phyloP scores from a whole-genome alignment of 2,888 invertebrate species.

The Alviniconcha strummeri region DNA sequence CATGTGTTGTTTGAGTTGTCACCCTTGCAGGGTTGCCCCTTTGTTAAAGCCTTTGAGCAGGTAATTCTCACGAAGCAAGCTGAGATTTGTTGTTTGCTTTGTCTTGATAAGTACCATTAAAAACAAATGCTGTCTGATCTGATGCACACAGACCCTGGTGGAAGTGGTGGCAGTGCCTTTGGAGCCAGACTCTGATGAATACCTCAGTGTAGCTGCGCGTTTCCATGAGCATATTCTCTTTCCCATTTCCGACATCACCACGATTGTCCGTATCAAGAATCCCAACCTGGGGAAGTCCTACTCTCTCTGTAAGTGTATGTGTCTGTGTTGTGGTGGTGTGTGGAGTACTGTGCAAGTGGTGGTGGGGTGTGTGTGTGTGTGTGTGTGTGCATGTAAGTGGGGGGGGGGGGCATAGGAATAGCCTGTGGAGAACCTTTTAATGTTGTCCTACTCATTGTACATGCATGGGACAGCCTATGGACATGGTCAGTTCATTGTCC shows the following conservation, averaged over 20 bases:
- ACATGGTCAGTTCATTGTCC: conserved; percentile 54
- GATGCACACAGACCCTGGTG: conserved; percentile 22
- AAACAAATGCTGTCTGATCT: too few relatives aligned
- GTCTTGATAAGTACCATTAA: too few relatives aligned
- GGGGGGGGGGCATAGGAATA: conserved; percentile 56
- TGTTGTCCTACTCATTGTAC: too few relatives aligned
- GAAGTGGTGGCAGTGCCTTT: conserved; percentile 54
- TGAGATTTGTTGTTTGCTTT: too few relatives aligned
- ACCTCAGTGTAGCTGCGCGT: conserved; percentile 57
- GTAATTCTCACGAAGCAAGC: too few relatives aligned
- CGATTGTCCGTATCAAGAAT: conserved; percentile 66
- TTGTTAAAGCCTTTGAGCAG: too few relatives aligned
- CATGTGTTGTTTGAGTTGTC: too few relatives aligned
- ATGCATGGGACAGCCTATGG: conserved; percentile 56
- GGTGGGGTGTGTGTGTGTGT: not conserved
- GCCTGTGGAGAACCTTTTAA: conserved; percentile 44
- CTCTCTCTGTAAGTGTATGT: conserved; percentile 63
- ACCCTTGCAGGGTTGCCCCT: too few relatives aligned
- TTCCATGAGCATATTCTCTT: conserved; percentile 63
- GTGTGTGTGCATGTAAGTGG: conserved; percentile 46
- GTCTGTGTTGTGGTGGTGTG: not conserved
- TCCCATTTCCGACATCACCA: conserved; percentile 54
- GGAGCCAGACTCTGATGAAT: conserved; percentile 59
- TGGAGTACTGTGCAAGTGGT: not conserved
- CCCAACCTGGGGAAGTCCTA: conserved; percentile 69